Evolutionary conservation across 2,888 invertebrate genomes (phyloP).

Genomic region (Eurois occulta): DNA sequence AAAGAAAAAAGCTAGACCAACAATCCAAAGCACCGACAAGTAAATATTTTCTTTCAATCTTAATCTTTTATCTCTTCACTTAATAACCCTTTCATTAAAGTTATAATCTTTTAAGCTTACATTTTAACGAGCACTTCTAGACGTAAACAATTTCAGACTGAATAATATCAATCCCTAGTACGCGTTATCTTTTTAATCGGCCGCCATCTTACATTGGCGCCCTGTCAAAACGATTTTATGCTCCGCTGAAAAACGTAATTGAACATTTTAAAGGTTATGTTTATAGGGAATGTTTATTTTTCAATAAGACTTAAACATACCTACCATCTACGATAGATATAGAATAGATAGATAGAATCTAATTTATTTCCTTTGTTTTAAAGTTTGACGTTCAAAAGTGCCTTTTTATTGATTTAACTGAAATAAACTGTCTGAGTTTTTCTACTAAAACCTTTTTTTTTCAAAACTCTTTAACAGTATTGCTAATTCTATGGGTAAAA

Average conservation of each 20-base stretch:
- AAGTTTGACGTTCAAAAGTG: background rate
- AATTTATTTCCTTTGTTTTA: background rate
- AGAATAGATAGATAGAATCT: no score
- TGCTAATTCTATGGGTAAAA: background rate
- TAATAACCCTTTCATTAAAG: constrained; percentile 5
- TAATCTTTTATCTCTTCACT: background rate
- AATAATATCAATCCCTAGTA: constrained; percentile 50
- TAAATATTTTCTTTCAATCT: constrained; percentile 12
- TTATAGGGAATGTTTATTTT: constrained; percentile 1
- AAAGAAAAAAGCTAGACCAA: background rate
- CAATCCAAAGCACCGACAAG: background rate
- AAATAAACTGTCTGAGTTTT: background rate
- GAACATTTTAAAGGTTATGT: constrained; percentile 45
- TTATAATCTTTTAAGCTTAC: constrained; percentile 47
- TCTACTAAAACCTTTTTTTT: background rate
- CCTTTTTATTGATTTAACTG: background rate
- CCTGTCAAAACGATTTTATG: constrained; percentile 59
- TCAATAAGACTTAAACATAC: background rate
- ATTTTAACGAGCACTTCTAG: constrained; percentile 45
- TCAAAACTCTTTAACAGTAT: background rate
- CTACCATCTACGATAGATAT: no score
- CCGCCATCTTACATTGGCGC: constrained; percentile 48
- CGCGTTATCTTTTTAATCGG: constrained; percentile 44
- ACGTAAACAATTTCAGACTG: constrained; percentile 45
- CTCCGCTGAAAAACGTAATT: constrained; percentile 53